Conservation (phyloP, 1,140 invertebrate genomes). For the Caerostris extrusa region DNA sequence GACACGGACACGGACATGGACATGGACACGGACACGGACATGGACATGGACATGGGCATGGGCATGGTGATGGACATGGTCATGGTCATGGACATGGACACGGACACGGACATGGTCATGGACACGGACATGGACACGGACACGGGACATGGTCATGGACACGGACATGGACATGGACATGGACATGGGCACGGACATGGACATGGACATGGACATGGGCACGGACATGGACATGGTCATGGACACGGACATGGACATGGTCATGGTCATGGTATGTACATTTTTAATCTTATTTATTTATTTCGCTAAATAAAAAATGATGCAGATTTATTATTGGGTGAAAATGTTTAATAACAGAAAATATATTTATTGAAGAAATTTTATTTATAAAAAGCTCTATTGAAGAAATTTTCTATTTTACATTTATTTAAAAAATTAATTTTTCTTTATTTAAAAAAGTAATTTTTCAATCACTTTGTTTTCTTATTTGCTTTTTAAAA, state of each 20-base stretch:
- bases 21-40: background rate
- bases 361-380: no score
- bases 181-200: conserved; percentile 9
- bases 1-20: background rate
- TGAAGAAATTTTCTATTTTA: no score
- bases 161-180: conserved; percentile 1
- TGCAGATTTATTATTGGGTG: no score
- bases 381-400: no score
- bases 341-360: no score
- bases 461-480: no score
- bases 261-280: background rate
- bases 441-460: no score
- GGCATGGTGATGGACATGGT: background rate
- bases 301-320: no score
- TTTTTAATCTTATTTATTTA: background rate
- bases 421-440: no score
- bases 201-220: background rate
- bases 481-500: no score
- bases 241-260: conserved; percentile 16
- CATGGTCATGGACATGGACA: no score
- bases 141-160: conserved; percentile 22
- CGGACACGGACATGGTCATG: background rate
- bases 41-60: background rate
- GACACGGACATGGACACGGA: conserved; percentile 30
- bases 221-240: background rate